Percentiles rank a stretch among this genome's conserved stretches.
Conservation (phyloP, 1,140 invertebrate species). For the Bombus consobrinus region DNA sequence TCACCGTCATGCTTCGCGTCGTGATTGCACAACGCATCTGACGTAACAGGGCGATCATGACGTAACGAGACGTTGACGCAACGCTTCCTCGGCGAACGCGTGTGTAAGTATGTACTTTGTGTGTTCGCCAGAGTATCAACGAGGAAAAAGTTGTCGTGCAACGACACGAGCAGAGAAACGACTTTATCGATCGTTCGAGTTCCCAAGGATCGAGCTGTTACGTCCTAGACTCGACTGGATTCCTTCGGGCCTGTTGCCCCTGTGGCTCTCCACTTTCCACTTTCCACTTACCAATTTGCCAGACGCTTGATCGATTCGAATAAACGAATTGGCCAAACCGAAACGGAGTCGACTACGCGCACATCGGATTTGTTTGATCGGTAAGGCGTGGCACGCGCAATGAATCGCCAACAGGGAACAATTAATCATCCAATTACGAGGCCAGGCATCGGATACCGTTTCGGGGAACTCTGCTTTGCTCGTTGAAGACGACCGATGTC, state of each 20-base stretch:
- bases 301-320: too few relatives aligned
- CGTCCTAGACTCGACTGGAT: too few relatives aligned
- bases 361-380: too few relatives aligned
- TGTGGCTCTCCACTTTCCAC: too few relatives aligned
- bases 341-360: neutral
- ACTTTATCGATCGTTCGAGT: neutral
- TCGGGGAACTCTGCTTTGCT: neutral
- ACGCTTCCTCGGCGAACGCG: neutral
- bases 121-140: neutral
- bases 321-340: neutral
- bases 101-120: too few relatives aligned
- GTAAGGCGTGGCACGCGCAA: neutral
- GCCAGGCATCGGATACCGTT: neutral
- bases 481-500: neutral
- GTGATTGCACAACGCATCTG: constrained; percentile 60
- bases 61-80: constrained; percentile 49
- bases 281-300: too few relatives aligned
- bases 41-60: constrained; percentile 53
- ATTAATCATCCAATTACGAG: constrained; percentile 21
- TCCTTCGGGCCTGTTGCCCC: too few relatives aligned
- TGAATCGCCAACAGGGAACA: neutral
- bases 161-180: neutral
- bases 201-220: too few relatives aligned
- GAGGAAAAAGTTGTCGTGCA: neutral
- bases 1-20: constrained; percentile 37